A percentile compares a stretch with the other conserved stretches of the same genome.
phyloP scores from a whole-genome alignment of 2,113 vertebrate species.

The Himantopus leucocephalus region DNA sequence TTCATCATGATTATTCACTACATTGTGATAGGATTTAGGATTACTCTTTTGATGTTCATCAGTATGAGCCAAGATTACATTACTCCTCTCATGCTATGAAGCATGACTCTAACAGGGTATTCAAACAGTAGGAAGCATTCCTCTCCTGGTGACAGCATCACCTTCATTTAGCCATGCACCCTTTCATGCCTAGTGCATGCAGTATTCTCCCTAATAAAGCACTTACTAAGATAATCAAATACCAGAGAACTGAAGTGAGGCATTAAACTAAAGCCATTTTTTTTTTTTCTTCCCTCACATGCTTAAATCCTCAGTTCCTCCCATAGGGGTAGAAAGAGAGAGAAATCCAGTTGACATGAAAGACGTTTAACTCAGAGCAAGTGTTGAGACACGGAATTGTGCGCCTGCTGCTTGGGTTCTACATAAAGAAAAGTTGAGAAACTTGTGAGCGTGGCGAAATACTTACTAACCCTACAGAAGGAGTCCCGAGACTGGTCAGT shows the following conservation, averaged over 20 bases:
- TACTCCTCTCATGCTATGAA: background rate
- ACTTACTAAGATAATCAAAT: background rate
- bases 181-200: accelerated
- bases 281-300: background rate
- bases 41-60: background rate
- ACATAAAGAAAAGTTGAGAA: background rate
- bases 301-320: background rate
- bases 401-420: background rate
- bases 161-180: background rate
- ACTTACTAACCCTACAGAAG: background rate
- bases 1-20: background rate
- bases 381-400: background rate
- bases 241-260: background rate
- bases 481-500: background rate
- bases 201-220: background rate
- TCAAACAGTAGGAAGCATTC: background rate
- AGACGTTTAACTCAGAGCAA: background rate
- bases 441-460: background rate
- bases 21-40: background rate
- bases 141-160: background rate
- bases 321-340: accelerated
- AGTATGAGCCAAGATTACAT: background rate
- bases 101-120: background rate
- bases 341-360: background rate
- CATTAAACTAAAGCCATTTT: background rate